Base-by-base conservation (phyloP, 2,797 vertebrate genomes). In the Sardinella longiceps region DNA sequence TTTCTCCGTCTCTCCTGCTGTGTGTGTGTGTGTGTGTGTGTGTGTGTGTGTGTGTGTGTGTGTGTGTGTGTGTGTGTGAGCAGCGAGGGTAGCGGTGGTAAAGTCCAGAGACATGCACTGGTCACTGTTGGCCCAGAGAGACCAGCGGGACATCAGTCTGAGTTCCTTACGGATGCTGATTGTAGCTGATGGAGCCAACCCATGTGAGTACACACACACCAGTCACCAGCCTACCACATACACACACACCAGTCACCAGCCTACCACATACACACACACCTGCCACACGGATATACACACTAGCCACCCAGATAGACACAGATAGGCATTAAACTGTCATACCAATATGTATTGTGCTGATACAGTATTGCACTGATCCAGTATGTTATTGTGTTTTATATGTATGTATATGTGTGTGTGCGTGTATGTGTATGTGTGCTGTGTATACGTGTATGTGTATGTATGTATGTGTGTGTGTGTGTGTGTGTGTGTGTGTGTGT, bases 71-170 rank as follows among this genome's bases (percentile, higher is more conserved):
- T 77, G 74, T 58, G 43, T 28, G 28, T 43, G 46, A 84, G 2
- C 88, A 99, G 98, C 98, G 0, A 95, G 87, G 63, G 96, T 97
- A 11, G 98, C 97, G 0, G 96, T 99, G 89, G 97, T 99, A 50
- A 99, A 99, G 90, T 99, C 98, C 0, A 96, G 98, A n/a, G 98
- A 99, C 94, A 99, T 99, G 98, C 98, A 99, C 93, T 99, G 98
- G 98, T 98, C 98, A 80, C 97, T 99, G 82, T 91, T 99, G 91
- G 97, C 98, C 84, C 98, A 99, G 93, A 94, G 97, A 89, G 98
- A 98, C 88, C 98, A 99, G 93, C 95, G 96, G 33, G 97, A 99
- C 14, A 90, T 99, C 91, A 98, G 96, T 89, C 95, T 99, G 87
- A 96, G 97, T 91, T 99, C 97, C 0, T 90, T 99, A 81, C 94